Conservation (phyloP, 1,140 invertebrate genomes). For the Linepithema humile region DNA sequence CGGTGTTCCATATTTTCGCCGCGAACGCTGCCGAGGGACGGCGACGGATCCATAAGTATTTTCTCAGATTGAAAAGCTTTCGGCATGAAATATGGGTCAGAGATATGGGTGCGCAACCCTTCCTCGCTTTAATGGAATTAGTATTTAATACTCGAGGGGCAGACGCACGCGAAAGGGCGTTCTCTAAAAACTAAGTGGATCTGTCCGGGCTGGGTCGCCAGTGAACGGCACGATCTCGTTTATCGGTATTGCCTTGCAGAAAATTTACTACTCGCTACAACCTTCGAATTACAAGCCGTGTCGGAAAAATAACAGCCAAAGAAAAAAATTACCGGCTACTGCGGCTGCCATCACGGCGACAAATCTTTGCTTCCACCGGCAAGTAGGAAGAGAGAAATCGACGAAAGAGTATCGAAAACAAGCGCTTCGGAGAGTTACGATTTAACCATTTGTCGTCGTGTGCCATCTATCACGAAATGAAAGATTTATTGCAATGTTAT, state of each 20-base stretch:
- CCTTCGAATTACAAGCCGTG: conserved; percentile 64
- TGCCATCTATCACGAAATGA: neutral
- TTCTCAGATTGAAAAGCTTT: conserved; percentile 85
- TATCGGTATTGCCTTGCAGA: conserved; percentile 69
- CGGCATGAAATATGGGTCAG: conserved; percentile 83
- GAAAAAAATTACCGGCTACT: conserved; percentile 62
- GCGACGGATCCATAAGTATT: conserved; percentile 79
- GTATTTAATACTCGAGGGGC: conserved; percentile 82
- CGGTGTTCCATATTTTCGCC: conserved; percentile 50
- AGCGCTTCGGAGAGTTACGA: conserved; percentile 15
- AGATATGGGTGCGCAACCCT: conserved; percentile 81
- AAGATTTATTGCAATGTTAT: conserved; percentile 6
- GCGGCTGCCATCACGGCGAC: conserved; percentile 55
- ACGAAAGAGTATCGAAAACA: conserved; percentile 43
- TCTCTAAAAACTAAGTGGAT: conserved; percentile 71
- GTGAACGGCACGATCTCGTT: conserved; percentile 44
- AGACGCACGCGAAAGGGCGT: conserved; percentile 64
- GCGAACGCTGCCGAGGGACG: conserved; percentile 46
- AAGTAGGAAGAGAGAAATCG: conserved; percentile 41
- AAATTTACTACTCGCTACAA: conserved; percentile 72
- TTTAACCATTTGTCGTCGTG: conserved; percentile 24
- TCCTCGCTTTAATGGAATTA: conserved; percentile 84
- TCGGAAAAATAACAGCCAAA: conserved; percentile 41
- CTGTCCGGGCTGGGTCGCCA: conserved; percentile 34
- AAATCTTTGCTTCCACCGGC: conserved; percentile 32